A percentile compares a stretch with the other conserved stretches of the same genome.
These are phyloP conservation scores for Orientallactaga sibirica DNA, from an alignment of 2,797 vertebrate species.

Conservation along the genomic window DNA sequence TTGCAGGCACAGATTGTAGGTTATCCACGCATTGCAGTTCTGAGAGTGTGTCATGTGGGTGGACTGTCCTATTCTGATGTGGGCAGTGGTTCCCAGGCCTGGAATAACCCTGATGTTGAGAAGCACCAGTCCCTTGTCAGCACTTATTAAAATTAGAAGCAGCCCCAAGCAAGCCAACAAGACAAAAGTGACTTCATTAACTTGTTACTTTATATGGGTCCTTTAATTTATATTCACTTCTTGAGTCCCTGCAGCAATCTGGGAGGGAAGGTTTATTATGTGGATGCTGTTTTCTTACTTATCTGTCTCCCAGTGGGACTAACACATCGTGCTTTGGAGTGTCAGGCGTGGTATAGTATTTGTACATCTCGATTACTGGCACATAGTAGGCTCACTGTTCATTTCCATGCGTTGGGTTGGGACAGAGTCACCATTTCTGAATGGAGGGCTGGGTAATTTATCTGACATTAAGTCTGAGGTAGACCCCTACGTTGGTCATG, in stretches of 20 bases:
- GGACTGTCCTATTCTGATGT: not conserved
- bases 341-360: not conserved
- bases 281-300: not conserved
- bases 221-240: not conserved
- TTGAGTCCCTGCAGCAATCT: not conserved
- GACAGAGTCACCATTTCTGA: not conserved
- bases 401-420: not conserved
- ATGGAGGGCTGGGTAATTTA: not conserved
- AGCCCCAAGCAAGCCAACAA: not conserved
- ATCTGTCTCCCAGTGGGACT: not conserved
- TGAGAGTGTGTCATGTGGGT: not conserved
- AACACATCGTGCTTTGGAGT: not conserved
- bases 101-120: slow-evolving; percentile 1
- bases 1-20: slow-evolving; percentile 13
- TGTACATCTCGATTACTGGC: not conserved
- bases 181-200: not conserved
- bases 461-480: not conserved
- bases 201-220: not conserved
- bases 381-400: not conserved
- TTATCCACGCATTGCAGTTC: not conserved
- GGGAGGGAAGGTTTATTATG: not conserved
- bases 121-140: slow-evolving; percentile 8
- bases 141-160: slow-evolving; percentile 50
- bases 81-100: not conserved
- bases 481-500: not conserved